These are phyloP conservation scores for Eira barbara DNA, from an alignment of 2,113 vertebrate species.

Conservation along the genomic window DNA sequence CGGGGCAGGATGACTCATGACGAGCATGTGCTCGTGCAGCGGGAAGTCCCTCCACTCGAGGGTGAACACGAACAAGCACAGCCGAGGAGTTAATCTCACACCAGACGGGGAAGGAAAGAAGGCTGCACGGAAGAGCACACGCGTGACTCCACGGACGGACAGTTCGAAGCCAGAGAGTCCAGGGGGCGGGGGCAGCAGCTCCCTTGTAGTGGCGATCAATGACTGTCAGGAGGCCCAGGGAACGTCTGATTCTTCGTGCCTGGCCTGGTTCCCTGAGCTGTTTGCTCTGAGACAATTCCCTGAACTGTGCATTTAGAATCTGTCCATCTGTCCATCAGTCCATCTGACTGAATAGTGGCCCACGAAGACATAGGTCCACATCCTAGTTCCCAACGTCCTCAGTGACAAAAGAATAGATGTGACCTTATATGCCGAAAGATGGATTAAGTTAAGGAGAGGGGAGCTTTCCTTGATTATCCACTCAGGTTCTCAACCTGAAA, in stretches of 20 bases:
- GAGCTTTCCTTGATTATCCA: background rate
- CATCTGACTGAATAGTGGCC: too few species aligned
- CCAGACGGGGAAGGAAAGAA: accelerated
- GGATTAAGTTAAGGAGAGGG: background rate
- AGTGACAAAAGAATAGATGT: background rate
- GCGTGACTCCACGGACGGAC: accelerated
- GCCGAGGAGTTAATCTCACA: background rate
- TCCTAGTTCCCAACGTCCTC: background rate
- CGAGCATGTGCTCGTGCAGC: accelerated
- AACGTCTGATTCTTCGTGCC: too few species aligned
- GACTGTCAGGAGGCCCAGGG: background rate
- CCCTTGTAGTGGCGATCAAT: background rate
- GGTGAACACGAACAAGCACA: background rate
- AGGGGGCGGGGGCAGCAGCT: too few species aligned
- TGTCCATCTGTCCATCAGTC: background rate
- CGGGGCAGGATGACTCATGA: background rate
- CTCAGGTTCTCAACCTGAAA: background rate
- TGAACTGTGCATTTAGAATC: background rate
- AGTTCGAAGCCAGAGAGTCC: background rate
- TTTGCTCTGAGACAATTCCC: background rate
- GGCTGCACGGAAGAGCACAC: background rate
- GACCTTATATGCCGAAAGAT: background rate
- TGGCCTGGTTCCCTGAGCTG: background rate
- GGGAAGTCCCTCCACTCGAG: background rate
- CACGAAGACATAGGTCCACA: accelerated